Conservation (phyloP, 2,888 invertebrate genomes). For the Cephus runcator region DNA sequence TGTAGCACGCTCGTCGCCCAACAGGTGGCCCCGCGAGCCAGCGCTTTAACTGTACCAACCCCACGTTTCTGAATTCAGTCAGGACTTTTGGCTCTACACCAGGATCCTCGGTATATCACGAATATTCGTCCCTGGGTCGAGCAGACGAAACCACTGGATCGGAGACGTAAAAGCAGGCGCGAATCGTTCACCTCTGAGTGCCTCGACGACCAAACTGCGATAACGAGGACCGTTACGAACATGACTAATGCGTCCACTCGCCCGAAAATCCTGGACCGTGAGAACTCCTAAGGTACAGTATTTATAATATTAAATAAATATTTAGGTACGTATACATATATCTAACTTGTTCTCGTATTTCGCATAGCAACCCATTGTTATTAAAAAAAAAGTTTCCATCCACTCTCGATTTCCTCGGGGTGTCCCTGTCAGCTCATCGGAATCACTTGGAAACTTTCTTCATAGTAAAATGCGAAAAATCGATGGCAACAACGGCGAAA, state of each 20-base stretch:
- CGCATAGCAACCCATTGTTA: neutral
- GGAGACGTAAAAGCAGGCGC: conserved; percentile 12
- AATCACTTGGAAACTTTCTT: neutral
- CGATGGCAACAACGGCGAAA: neutral
- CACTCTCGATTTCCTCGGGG: neutral
- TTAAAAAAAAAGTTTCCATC: neutral
- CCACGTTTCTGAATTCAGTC: neutral
- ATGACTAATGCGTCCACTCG: conserved; percentile 50
- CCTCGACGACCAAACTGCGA: neutral
- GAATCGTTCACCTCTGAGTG: conserved; percentile 2
- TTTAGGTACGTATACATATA: neutral
- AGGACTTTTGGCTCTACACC: neutral
- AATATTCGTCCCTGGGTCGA: neutral
- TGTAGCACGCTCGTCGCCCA: conserved; percentile 4
- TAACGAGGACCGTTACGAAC: conserved; percentile 48
- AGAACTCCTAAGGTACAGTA: neutral
- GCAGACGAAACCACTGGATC: conserved; percentile 10
- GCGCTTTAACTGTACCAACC: neutral
- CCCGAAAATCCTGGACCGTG: neutral
- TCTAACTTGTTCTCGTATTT: neutral
- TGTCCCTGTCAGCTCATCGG: neutral
- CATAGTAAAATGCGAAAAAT: neutral
- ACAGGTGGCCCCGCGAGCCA: conserved; percentile 18
- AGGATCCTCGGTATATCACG: neutral
- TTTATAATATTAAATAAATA: neutral